Evolutionary conservation across 53 echinoderm and acorn worm genomes (phyloP).

Genomic region (Glandiceps talaboti): DNA sequence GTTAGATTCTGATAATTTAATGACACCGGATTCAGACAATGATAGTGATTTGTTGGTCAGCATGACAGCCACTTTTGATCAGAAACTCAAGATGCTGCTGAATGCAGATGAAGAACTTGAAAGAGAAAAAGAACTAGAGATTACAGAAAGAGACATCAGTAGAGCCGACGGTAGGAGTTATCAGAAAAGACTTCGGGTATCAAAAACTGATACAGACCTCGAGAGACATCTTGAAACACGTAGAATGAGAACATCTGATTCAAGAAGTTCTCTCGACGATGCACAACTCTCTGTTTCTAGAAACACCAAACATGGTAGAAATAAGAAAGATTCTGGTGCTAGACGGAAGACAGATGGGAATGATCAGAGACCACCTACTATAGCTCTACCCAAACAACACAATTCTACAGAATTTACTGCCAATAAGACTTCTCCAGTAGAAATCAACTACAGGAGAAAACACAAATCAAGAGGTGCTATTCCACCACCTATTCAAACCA

Average conservation of each 20-base stretch:
- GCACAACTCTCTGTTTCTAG: not conserved
- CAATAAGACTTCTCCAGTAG: not conserved
- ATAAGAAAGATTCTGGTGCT: not conserved
- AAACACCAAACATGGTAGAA: not conserved
- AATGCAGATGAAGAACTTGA: slow-evolving; percentile 59
- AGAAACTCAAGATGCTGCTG: slow-evolving; percentile 50
- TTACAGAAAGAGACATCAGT: not conserved
- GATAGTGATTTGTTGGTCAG: slow-evolving; percentile 91
- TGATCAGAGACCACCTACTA: not conserved
- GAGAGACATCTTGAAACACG: not conserved
- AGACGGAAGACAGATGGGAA: not conserved
- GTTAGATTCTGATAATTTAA: not conserved
- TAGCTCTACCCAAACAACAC: not conserved
- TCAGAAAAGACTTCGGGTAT: not conserved
- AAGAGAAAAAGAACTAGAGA: too few relatives aligned
- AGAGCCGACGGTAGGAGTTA: not conserved
- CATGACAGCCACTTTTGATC: slow-evolving; percentile 88
- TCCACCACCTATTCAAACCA: too few relatives aligned
- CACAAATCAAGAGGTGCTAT: too few relatives aligned
- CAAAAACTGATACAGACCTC: not conserved
- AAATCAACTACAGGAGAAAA: not conserved
- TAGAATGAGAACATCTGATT: not conserved
- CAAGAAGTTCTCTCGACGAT: not conserved
- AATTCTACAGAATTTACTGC: not conserved
- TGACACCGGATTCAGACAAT: slow-evolving; percentile 36